Conservation (phyloP, 2,797 vertebrate genomes). For the Anabacerthia variegaticeps region DNA sequence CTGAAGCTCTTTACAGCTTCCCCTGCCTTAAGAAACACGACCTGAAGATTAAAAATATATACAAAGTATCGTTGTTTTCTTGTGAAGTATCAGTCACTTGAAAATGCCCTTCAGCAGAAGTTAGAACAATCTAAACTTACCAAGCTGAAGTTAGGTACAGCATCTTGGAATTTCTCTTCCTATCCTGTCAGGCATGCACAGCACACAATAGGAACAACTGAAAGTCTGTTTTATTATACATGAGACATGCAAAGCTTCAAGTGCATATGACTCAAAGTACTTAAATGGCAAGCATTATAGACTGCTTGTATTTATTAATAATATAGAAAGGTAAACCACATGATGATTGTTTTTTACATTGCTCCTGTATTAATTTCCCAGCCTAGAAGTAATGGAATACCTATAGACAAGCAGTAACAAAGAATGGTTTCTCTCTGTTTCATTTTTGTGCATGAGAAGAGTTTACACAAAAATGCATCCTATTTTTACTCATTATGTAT, state of each 20-base stretch:
- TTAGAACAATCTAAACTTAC: neutral
- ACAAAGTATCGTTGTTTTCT: neutral
- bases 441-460: neutral
- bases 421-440: neutral
- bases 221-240: neutral
- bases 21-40: neutral
- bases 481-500: constrained; percentile 15
- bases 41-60: neutral
- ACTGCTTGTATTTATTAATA: neutral
- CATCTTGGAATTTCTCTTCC: neutral
- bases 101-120: neutral
- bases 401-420: neutral
- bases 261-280: neutral
- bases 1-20: neutral
- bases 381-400: neutral
- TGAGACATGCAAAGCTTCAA: neutral
- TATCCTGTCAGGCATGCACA: neutral
- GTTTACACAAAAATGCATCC: neutral
- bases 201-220: neutral
- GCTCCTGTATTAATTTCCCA: neutral
- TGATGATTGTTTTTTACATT: neutral
- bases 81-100: neutral
- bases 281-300: neutral
- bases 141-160: neutral
- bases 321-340: neutral